phyloP scores from a whole-genome alignment of 2,888 invertebrate genomes.

The Drosophila subsilvestris region DNA sequence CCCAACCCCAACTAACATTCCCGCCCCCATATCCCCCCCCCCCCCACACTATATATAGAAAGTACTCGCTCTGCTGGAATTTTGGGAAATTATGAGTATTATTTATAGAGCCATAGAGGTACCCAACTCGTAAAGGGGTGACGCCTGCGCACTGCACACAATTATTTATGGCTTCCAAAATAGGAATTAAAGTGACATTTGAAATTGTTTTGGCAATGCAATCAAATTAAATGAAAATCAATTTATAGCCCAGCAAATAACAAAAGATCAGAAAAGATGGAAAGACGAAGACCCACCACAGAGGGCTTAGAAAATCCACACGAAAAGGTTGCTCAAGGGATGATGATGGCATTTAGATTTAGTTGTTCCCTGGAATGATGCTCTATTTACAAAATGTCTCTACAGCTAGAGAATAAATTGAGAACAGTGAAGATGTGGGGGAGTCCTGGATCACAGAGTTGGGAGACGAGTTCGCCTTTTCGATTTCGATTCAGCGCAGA shows the following conservation, averaged over 20 bases:
- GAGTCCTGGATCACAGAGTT: background rate
- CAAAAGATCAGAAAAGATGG: slow-evolving; percentile 7
- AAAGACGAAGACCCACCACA: slow-evolving; percentile 26
- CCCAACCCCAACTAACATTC: slow-evolving; percentile 13
- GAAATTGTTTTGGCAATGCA: slow-evolving; percentile 60
- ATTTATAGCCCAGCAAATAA: slow-evolving; percentile 44
- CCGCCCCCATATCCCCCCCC: background rate
- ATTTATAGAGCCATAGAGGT: slow-evolving; percentile 33
- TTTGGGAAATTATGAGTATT: slow-evolving; percentile 57
- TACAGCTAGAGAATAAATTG: background rate
- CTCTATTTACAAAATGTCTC: slow-evolving; percentile 17
- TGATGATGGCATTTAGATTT: slow-evolving; percentile 72
- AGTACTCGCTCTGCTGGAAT: slow-evolving; percentile 25
- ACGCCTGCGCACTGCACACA: slow-evolving; percentile 66
- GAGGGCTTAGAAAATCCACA: slow-evolving; percentile 25
- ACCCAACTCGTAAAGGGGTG: slow-evolving; percentile 6
- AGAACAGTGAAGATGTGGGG: background rate
- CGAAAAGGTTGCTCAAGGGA: slow-evolving; percentile 62
- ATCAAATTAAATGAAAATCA: slow-evolving; percentile 67
- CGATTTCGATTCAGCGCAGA: background rate
- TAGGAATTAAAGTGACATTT: slow-evolving; percentile 36
- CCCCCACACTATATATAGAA: slow-evolving; percentile 15
- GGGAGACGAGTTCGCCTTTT: background rate
- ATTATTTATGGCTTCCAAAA: slow-evolving; percentile 54
- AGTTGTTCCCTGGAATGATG: slow-evolving; percentile 56